Percentiles rank a stretch among this genome's conserved stretches.
Evolutionary conservation across 2,888 invertebrate genomes (phyloP).

Genomic region (Acleris emargana): DNA sequence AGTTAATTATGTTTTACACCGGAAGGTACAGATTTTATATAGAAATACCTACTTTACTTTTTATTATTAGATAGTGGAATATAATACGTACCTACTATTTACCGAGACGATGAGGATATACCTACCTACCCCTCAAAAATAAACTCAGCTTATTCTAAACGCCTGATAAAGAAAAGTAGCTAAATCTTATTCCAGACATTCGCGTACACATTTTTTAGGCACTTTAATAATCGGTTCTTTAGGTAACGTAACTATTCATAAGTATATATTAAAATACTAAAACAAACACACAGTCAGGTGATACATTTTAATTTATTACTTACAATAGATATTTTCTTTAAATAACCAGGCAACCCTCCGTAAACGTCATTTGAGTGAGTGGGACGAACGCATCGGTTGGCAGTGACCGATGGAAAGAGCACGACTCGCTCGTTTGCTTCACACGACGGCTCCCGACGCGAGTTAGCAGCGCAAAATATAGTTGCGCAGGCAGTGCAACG

Average conservation of each 20-base stretch:
- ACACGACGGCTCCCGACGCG: slow-evolving; percentile 29
- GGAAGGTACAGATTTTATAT: too few species aligned
- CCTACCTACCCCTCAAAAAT: neutral
- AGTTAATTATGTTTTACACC: too few species aligned
- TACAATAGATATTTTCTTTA: slow-evolving; percentile 19
- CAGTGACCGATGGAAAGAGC: slow-evolving; percentile 58
- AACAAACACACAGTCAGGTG: neutral
- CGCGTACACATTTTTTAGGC: neutral
- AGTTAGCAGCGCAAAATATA: slow-evolving; percentile 67
- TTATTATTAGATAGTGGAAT: too few species aligned
- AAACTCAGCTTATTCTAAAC: neutral
- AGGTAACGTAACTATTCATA: neutral
- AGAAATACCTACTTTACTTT: too few species aligned
- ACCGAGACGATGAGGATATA: too few species aligned
- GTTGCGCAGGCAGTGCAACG: slow-evolving; percentile 81
- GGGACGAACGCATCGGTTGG: slow-evolving; percentile 51
- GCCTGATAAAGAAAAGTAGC: slow-evolving; percentile 7
- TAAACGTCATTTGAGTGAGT: slow-evolving; percentile 61
- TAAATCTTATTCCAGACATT: neutral
- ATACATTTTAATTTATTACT: neutral
- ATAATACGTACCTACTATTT: too few species aligned
- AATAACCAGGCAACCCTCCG: slow-evolving; percentile 56
- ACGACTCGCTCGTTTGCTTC: slow-evolving; percentile 40
- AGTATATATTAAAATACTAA: neutral
- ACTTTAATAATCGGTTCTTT: neutral